These are phyloP conservation scores for Lutjanus erythropterus DNA, from an alignment of 2,113 vertebrate genomes.

Conservation along the genomic window DNA sequence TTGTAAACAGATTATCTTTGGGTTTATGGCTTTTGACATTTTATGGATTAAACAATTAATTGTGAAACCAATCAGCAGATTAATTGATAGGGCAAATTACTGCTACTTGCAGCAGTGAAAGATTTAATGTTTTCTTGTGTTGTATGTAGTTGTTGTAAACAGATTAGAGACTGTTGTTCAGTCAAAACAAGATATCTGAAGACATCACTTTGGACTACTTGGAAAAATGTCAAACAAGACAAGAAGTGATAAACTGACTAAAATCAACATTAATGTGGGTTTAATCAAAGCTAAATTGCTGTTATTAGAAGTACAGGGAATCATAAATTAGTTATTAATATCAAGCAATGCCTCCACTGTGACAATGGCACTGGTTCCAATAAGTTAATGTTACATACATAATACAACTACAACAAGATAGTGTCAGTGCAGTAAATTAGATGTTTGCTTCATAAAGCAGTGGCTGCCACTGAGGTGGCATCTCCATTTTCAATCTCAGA, in stretches of 20 bases:
- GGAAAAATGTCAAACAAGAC: too few relatives aligned
- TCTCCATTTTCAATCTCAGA: slow-evolving; percentile 25
- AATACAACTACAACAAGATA: background rate
- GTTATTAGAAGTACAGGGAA: background rate
- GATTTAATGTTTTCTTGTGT: too few relatives aligned
- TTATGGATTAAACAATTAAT: too few relatives aligned
- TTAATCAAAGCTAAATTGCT: background rate
- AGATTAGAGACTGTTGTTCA: background rate
- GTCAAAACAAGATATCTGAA: background rate
- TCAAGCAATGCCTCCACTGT: slow-evolving; percentile 16
- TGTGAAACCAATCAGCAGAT: too few relatives aligned
- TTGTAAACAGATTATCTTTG: background rate
- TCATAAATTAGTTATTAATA: slow-evolving; percentile 2
- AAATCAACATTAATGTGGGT: background rate
- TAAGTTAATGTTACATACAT: background rate
- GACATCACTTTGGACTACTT: too few relatives aligned
- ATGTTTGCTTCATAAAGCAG: background rate
- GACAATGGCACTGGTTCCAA: slow-evolving; percentile 11
- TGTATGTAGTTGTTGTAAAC: too few relatives aligned
- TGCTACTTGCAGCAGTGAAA: too few relatives aligned
- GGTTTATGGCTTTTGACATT: too few relatives aligned
- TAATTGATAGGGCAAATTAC: too few relatives aligned
- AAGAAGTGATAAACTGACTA: background rate
- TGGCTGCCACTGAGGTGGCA: slow-evolving; percentile 1
- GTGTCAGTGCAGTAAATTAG: background rate